Evolutionary conservation across 2,888 invertebrate species (phyloP).

Genomic region (Erebia ligea): DNA sequence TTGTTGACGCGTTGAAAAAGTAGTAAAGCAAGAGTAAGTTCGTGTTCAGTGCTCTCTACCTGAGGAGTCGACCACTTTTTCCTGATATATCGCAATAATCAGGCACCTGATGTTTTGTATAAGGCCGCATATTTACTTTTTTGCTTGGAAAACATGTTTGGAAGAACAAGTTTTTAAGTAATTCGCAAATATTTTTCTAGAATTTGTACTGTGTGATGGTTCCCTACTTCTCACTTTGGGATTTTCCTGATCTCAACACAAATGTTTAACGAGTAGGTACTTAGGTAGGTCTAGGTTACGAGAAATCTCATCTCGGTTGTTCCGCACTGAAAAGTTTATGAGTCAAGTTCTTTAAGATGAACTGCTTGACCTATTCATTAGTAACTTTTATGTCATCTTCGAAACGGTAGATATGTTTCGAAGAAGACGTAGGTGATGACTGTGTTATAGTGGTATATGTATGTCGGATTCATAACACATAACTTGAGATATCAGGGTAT

Average conservation of each 20-base stretch:
- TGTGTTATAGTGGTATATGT: background rate
- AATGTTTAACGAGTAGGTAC: no score
- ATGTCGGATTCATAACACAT: no score
- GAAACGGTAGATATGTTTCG: background rate
- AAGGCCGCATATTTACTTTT: conserved; percentile 4
- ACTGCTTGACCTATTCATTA: conserved; percentile 1
- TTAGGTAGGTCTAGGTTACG: background rate
- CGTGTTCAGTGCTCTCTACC: background rate
- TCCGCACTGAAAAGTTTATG: conserved; percentile 12
- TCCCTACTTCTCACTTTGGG: no score
- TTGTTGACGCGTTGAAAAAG: conserved; percentile 6
- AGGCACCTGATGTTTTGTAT: background rate
- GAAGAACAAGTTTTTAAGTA: background rate
- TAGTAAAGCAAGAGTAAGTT: background rate
- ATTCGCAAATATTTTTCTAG: background rate
- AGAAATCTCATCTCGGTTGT: conserved; percentile 7
- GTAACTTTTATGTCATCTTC: background rate
- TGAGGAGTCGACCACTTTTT: conserved; percentile 6
- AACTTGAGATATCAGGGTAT: background rate
- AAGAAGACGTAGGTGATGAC: background rate
- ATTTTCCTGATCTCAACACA: no score
- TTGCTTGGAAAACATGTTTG: conserved; percentile 1
- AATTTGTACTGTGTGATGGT: no score
- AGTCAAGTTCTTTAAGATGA: background rate
- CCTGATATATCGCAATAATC: conserved; percentile 8